phyloP scores from a whole-genome alignment of 2,113 vertebrate species.

The Garra rufa region DNA sequence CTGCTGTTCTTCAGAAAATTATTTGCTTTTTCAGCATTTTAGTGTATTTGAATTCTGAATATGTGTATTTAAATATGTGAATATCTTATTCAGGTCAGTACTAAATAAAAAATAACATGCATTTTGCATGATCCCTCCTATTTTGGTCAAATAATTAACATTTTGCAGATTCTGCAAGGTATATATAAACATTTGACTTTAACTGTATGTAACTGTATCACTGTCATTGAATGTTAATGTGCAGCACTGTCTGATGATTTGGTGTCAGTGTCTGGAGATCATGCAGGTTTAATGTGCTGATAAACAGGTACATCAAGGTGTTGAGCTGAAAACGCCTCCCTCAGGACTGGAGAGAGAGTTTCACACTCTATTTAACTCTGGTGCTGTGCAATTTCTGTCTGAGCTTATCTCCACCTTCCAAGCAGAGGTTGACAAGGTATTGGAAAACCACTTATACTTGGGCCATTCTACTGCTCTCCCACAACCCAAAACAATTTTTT shows the following conservation, averaged over 20 bases:
- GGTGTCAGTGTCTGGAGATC: neutral
- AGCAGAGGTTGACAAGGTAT: slow-evolving; percentile 76
- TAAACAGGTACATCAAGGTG: slow-evolving; percentile 58
- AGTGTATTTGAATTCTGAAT: no score
- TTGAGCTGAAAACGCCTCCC: slow-evolving; percentile 75
- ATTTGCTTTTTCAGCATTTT: no score
- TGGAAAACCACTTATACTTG: neutral
- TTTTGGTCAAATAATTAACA: no score
- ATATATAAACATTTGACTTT: no score
- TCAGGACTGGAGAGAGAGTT: slow-evolving; percentile 69
- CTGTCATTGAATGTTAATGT: neutral
- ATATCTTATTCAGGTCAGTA: no score
- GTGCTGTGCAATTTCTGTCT: slow-evolving; percentile 72
- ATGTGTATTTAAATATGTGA: no score
- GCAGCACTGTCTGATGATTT: neutral
- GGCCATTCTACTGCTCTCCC: no score
- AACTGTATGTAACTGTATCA: neutral
- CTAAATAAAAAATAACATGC: no score
- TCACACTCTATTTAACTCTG: slow-evolving; percentile 71
- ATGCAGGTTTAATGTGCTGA: neutral
- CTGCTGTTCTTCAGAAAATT: no score
- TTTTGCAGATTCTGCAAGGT: no score
- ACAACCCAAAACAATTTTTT: no score
- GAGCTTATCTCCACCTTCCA: slow-evolving; percentile 77
- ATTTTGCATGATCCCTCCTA: no score